Evolutionary conservation across 2,797 vertebrate genomes (phyloP).

Genomic region (Manis pentadactyla): DNA sequence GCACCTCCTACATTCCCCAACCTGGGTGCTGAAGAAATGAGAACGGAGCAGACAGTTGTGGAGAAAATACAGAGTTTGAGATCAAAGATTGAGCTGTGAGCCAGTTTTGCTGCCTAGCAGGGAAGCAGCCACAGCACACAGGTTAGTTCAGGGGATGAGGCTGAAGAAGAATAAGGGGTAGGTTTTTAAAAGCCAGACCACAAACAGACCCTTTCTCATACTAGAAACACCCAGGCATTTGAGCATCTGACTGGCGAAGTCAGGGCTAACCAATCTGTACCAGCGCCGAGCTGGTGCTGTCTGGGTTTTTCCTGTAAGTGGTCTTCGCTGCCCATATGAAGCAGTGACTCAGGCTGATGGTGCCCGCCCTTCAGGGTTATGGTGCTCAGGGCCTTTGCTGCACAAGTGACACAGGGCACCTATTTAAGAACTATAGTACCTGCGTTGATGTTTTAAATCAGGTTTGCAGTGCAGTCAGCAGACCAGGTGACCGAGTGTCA

Average conservation of each 20-base stretch:
- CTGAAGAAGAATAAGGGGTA: neutral
- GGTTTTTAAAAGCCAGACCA: neutral
- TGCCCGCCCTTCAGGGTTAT: accelerated
- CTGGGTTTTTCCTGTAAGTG: neutral
- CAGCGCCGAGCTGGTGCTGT: accelerated
- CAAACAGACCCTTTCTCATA: neutral
- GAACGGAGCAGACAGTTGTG: neutral
- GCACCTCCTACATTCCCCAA: neutral
- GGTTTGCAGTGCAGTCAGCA: no score
- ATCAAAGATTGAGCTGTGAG: neutral
- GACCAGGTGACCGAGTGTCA: neutral
- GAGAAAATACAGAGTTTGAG: neutral
- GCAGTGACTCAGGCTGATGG: accelerated
- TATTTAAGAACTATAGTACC: neutral
- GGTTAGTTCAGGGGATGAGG: neutral
- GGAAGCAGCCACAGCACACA: neutral
- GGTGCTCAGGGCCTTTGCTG: neutral
- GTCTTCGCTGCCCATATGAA: neutral
- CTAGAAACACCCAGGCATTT: neutral
- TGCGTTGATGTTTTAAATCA: neutral
- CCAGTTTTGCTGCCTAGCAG: neutral
- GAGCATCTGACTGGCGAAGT: neutral
- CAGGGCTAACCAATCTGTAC: neutral
- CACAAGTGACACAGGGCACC: neutral
- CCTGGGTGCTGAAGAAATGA: neutral